Base-by-base conservation (phyloP, 2,888 invertebrate genomes). In the Cinara cedri region DNA sequence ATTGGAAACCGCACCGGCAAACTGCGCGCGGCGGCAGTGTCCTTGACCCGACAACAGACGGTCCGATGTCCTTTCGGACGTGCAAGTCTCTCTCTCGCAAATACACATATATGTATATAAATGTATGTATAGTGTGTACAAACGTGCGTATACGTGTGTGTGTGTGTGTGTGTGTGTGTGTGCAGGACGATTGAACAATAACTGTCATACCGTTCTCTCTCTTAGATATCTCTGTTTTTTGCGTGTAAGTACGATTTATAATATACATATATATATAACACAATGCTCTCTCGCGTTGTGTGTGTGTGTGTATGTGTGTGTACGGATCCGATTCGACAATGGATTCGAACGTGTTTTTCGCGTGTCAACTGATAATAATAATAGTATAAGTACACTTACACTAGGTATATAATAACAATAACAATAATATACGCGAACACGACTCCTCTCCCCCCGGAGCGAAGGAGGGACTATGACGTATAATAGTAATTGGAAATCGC, bases 1-100 rank as follows among this genome's bases (percentile, higher is more conserved):
- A 78, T 70, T 68, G 46, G 78, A 78, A 78, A 66, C 74, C 74
- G 63, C 78, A 78, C 49, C 76, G 34, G 60, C 57, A 68, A 72
- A 63, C 51, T 19, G 51, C 62, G 34, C n/a, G 34, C 34, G 51
- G 72, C 10, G 16, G 46, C n/a, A 51, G 10, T 78, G 78, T 78
- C 78, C 78, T 78, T 78, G 78, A 78, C 78, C 78, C 78, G 78
- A 78, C 78, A 78, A 78, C 78, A 68, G 68, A 60, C 78, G 46
- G 68, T 78, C 68, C 63, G 68, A 78, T 68, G 68, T 78, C 78
- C 78, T 78, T 78, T 78, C 46, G 76, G 66, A 76, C 66, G 76
- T 76, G 55, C 55, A 57, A 72, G 72, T 62, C 62, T 71, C 71
- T 62, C 62, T 72, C 62, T 62, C 34, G 21, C 49, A 62, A 19